A percentile compares a stretch with the other conserved stretches of the same genome.
Conservation (phyloP, 2,888 invertebrate genomes). For the Lepas anatifera region DNA sequence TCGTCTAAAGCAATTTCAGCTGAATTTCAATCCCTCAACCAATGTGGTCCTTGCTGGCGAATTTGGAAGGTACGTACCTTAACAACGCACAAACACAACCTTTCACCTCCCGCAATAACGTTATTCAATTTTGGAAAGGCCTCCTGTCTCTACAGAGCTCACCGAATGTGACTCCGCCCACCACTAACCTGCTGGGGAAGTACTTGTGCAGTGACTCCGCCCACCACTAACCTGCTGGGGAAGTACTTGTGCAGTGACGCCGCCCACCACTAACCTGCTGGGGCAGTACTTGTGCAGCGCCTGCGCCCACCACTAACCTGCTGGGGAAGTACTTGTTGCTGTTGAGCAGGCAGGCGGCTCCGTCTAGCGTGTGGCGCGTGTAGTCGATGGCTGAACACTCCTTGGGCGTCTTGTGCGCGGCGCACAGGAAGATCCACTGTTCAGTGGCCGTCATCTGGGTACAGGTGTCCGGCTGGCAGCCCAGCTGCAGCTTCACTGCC, state of each 20-base stretch:
- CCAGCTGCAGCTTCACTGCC: constrained; percentile 87
- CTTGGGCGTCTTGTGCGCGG: constrained; percentile 99
- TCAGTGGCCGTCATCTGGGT: constrained; percentile 99
- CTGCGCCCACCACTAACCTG: constrained; percentile 52
- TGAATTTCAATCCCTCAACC: no score
- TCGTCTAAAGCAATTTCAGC: no score
- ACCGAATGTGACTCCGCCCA: no score
- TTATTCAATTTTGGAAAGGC: no score
- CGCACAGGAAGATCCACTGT: constrained; percentile 99
- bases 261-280: no score
- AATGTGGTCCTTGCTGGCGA: no score
- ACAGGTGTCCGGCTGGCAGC: constrained; percentile 93
- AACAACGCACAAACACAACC: no score
- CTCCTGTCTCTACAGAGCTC: no score
- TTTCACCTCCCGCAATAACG: no score
- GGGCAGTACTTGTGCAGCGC: constrained; percentile 40
- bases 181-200: constrained; percentile 85
- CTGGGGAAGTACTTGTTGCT: constrained; percentile 99
- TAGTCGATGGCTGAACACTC: constrained; percentile 99
- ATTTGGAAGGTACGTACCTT: no score
- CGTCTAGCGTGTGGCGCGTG: constrained; percentile 95
- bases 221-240: no score
- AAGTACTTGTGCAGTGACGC: no score
- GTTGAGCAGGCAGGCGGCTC: constrained; percentile 95
- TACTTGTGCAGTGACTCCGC: constrained; percentile 98